These are phyloP conservation scores for Himalopsyche tibetana DNA, from an alignment of 2,888 invertebrate genomes.

Conservation along the genomic window DNA sequence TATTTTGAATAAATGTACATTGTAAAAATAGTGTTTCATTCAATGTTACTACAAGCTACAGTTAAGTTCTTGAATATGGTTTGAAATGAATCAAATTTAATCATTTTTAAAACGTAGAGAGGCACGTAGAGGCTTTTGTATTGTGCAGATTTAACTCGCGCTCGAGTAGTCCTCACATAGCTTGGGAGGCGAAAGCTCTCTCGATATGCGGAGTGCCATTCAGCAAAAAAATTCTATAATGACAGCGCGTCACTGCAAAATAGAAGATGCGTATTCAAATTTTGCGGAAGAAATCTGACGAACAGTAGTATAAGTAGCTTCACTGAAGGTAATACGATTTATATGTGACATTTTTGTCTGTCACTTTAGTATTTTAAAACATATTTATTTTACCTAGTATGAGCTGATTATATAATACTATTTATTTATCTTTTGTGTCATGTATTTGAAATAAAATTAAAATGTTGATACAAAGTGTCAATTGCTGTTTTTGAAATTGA, in stretches of 20 bases:
- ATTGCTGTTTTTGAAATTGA: too few species aligned
- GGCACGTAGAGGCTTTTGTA: slow-evolving; percentile 41
- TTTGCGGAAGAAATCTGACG: background rate
- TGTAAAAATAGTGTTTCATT: background rate
- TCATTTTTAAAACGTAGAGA: background rate
- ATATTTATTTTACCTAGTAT: too few species aligned
- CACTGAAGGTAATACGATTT: background rate
- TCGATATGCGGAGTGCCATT: slow-evolving; percentile 60
- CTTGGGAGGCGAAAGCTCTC: slow-evolving; percentile 52
- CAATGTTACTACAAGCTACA: background rate
- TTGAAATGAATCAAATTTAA: slow-evolving; percentile 7
- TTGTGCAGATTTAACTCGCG: slow-evolving; percentile 51
- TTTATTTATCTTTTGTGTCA: too few species aligned
- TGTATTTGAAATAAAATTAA: too few species aligned
- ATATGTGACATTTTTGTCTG: background rate
- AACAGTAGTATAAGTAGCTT: background rate
- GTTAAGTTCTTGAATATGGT: background rate
- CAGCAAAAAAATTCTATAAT: slow-evolving; percentile 32
- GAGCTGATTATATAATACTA: too few species aligned
- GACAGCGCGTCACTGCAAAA: slow-evolving; percentile 20
- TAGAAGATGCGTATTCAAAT: slow-evolving; percentile 37
- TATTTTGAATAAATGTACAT: too few species aligned
- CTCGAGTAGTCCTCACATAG: slow-evolving; percentile 49
- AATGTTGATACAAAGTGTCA: too few species aligned
- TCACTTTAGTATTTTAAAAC: too few species aligned